Evolutionary conservation across 2,888 invertebrate genomes (phyloP).

Genomic region (Melipona bicolor): DNA sequence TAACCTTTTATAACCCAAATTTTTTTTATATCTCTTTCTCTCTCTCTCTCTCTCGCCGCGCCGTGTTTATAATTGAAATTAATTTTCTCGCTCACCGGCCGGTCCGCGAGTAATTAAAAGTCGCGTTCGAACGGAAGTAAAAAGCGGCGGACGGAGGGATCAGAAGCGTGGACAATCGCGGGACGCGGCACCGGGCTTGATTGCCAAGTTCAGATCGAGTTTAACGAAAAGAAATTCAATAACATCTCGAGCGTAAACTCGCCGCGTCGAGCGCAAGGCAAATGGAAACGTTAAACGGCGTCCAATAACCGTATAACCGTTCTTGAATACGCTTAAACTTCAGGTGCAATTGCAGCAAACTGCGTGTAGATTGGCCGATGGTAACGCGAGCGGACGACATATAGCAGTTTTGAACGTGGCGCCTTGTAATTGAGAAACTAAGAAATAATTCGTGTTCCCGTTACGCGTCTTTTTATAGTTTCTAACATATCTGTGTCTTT

Average conservation of each 20-base stretch:
- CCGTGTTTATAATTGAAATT: background rate
- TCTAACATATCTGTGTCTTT: no score
- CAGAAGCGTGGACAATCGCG: background rate
- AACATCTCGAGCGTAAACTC: background rate
- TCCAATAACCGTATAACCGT: slow-evolving; percentile 36
- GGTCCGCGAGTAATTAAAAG: background rate
- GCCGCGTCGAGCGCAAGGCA: background rate
- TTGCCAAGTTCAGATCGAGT: background rate
- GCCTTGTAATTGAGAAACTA: no score
- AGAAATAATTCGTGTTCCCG: no score
- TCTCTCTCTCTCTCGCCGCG: background rate
- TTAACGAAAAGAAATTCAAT: slow-evolving; percentile 15
- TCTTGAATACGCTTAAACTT: slow-evolving; percentile 28
- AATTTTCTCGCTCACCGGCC: background rate
- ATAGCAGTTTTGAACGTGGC: no score
- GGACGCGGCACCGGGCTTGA: background rate
- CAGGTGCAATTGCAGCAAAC: slow-evolving; percentile 28
- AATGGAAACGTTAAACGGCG: slow-evolving; percentile 17
- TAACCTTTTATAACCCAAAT: slow-evolving; percentile 49
- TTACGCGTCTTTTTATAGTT: no score
- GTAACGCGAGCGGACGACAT: background rate
- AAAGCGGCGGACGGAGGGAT: background rate
- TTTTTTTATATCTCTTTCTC: slow-evolving; percentile 18
- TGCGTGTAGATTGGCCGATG: background rate
- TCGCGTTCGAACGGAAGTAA: background rate